Evolutionary conservation across 2,797 vertebrate genomes (phyloP).

Genomic region (Syngnathus rostellatus): DNA sequence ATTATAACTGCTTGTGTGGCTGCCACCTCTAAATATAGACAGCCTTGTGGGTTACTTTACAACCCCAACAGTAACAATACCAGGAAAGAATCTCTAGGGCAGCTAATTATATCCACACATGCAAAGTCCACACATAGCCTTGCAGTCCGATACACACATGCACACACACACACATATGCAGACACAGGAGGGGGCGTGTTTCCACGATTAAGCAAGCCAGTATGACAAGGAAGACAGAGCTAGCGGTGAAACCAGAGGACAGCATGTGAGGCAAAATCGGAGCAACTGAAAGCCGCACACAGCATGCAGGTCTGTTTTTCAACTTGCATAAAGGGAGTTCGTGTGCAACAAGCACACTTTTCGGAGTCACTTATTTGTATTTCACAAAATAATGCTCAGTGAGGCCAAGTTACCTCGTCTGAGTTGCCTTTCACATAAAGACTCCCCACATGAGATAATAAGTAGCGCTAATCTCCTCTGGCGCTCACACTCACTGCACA

Average conservation of each 20-base stretch:
- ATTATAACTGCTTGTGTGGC: slow-evolving; percentile 29
- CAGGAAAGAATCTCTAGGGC: slow-evolving; percentile 54
- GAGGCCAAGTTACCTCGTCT: not conserved
- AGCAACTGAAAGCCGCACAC: slow-evolving; percentile 20
- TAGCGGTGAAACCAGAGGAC: slow-evolving; percentile 25
- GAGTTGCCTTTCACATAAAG: slow-evolving; percentile 13
- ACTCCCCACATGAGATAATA: slow-evolving; percentile 29
- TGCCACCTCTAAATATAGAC: slow-evolving; percentile 54
- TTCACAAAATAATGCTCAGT: not conserved
- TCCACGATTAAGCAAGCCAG: slow-evolving; percentile 6
- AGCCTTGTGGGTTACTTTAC: slow-evolving; percentile 51
- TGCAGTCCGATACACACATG: not conserved
- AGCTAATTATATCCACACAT: slow-evolving; percentile 51
- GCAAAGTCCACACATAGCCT: slow-evolving; percentile 5
- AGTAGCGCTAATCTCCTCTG: slow-evolving; percentile 45
- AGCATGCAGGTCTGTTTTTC: not conserved
- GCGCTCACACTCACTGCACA: slow-evolving; percentile 36
- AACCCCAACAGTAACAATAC: slow-evolving; percentile 57
- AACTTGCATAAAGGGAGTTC: not conserved
- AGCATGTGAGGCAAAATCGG: slow-evolving; percentile 19
- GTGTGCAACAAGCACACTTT: not conserved
- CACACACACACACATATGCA: not conserved
- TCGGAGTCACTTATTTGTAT: not conserved
- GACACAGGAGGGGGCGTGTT: not conserved
- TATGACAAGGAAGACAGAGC: not conserved